These are phyloP conservation scores for Saccostrea glomerata DNA, from an alignment of 1,140 invertebrate genomes.

Conservation along the genomic window DNA sequence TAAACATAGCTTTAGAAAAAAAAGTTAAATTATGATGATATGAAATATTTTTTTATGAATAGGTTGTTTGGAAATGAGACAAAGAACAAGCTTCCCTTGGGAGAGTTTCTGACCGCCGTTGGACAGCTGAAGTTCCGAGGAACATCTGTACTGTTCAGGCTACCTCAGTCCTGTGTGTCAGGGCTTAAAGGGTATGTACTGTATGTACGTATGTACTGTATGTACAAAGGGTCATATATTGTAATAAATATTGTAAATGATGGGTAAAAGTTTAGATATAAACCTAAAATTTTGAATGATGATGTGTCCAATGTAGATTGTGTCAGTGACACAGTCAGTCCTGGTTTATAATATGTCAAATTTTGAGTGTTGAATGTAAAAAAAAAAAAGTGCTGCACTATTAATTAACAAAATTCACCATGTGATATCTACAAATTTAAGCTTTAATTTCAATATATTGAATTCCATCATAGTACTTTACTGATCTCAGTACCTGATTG, in stretches of 20 bases:
- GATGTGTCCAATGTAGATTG: neutral
- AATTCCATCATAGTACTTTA: no score
- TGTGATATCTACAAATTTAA: no score
- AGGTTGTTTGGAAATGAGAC: constrained; percentile 78
- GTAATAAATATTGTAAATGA: no score
- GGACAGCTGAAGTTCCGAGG: constrained; percentile 82
- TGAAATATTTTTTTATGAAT: constrained; percentile 30
- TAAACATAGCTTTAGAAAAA: no score
- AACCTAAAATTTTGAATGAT: neutral
- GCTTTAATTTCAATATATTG: no score
- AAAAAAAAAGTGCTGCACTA: no score
- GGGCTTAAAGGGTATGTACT: constrained; percentile 66
- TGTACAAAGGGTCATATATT: no score
- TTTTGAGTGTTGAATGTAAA: neutral
- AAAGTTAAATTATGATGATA: no score
- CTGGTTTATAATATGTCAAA: no score
- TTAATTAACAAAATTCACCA: no score
- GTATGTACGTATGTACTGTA: constrained; percentile 51
- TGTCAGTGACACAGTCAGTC: no score
- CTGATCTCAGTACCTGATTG: neutral
- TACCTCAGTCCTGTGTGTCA: constrained; percentile 73
- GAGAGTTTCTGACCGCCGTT: constrained; percentile 80
- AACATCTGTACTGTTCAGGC: constrained; percentile 81
- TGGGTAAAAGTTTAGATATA: no score
- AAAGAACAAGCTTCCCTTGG: constrained; percentile 75